phyloP scores from a whole-genome alignment of 2,797 vertebrate species.

The Eospalax fontanierii region DNA sequence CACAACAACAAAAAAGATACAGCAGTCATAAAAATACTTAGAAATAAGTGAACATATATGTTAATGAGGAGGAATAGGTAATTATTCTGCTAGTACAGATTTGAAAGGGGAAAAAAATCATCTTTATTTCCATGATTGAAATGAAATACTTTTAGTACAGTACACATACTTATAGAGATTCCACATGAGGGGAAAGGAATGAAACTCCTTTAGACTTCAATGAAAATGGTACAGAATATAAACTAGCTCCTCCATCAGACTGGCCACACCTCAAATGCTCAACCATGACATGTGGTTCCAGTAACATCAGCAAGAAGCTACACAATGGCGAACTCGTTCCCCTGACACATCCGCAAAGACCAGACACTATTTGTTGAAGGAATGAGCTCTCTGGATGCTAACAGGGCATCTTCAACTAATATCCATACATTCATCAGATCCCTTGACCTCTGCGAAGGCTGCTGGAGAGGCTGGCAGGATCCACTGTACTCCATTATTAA shows the following conservation, averaged over 20 bases:
- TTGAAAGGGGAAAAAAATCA: not conserved
- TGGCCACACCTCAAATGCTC: not conserved
- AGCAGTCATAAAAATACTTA: not conserved
- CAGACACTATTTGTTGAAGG: not conserved
- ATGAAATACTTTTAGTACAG: not conserved
- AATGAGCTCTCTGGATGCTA: not conserved
- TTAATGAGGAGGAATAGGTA: not conserved
- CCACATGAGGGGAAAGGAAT: not conserved
- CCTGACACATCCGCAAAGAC: not conserved
- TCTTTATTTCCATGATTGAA: not conserved
- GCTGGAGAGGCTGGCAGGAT: not conserved
- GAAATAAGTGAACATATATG: not conserved
- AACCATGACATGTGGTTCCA: fast-evolving
- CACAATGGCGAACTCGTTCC: fast-evolving
- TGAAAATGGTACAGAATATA: not conserved
- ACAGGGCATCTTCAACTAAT: not conserved
- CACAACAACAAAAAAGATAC: not conserved
- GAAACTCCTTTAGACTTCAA: not conserved
- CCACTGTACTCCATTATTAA: not conserved
- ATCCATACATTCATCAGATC: not conserved
- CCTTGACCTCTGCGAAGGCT: not conserved
- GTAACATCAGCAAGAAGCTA: fast-evolving
- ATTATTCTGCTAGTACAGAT: not conserved
- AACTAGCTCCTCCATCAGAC: not conserved
- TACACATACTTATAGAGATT: not conserved